A percentile compares a stretch with the other conserved stretches of the same genome.
These are phyloP conservation scores for Agonopterix alstromeriana DNA, from an alignment of 2,888 invertebrate genomes.

Conservation along the genomic window DNA sequence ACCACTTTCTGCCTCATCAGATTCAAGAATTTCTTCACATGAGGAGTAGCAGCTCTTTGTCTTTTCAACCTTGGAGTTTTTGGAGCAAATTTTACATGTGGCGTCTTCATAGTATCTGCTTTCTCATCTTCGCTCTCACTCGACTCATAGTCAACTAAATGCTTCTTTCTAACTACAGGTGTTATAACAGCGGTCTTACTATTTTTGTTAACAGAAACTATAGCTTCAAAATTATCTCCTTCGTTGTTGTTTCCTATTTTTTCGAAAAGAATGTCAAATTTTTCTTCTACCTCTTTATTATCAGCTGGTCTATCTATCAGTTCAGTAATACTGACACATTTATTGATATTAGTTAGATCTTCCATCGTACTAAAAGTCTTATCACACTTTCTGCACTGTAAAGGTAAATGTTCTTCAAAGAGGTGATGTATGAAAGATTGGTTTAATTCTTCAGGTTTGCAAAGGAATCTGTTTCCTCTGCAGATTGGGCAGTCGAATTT, in stretches of 20 bases:
- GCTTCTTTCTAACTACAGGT: slow-evolving; percentile 47
- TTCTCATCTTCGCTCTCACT: slow-evolving; percentile 48
- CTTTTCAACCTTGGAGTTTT: slow-evolving; percentile 49
- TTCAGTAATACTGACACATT: slow-evolving; percentile 59
- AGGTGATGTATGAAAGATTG: slow-evolving; percentile 50
- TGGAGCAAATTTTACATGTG: slow-evolving; percentile 33
- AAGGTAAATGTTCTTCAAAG: slow-evolving; percentile 45
- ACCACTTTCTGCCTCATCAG: slow-evolving; percentile 44
- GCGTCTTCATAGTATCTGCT: slow-evolving; percentile 28
- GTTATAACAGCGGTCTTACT: slow-evolving; percentile 62
- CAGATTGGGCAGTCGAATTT: slow-evolving; percentile 63
- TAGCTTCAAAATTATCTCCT: slow-evolving; percentile 43
- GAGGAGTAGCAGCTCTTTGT: slow-evolving; percentile 51
- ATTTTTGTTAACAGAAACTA: slow-evolving; percentile 42
- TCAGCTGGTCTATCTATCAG: slow-evolving; percentile 31
- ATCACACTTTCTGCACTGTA: slow-evolving; percentile 57
- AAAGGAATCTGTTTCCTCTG: slow-evolving; percentile 47
- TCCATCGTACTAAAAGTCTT: slow-evolving; percentile 54
- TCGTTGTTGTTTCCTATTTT: slow-evolving; percentile 35
- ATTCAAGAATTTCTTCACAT: slow-evolving; percentile 46
- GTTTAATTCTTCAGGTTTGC: slow-evolving; percentile 41
- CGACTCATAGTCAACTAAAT: slow-evolving; percentile 60
- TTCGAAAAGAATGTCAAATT: slow-evolving; percentile 55
- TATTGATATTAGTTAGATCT: slow-evolving; percentile 45
- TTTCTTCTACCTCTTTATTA: slow-evolving; percentile 36